These are phyloP conservation scores for Trichopoda pennipes DNA, from an alignment of 2,888 invertebrate species.

Conservation along the genomic window DNA sequence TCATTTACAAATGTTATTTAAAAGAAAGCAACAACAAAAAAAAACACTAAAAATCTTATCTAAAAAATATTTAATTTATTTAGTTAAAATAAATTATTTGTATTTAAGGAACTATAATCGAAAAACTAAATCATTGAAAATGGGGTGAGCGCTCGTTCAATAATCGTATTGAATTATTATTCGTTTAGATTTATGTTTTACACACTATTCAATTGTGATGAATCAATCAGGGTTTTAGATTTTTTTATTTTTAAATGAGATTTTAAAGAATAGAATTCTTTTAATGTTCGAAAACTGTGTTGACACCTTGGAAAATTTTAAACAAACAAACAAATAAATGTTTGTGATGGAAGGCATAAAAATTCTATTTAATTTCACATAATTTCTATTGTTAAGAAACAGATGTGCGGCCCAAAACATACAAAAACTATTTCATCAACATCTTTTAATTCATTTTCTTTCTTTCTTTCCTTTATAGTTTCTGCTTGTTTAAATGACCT, in stretches of 20 bases:
- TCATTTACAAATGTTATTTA: conserved; percentile 5
- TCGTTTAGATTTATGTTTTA: conserved; percentile 34
- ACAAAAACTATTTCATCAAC: not conserved
- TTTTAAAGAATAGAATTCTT: conserved; percentile 2
- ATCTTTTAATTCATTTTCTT: not conserved
- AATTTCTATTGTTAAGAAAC: not conserved
- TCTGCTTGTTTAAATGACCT: not conserved
- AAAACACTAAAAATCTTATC: conserved; percentile 53
- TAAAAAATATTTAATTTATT: conserved; percentile 13
- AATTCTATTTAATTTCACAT: not conserved
- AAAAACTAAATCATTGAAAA: conserved; percentile 14
- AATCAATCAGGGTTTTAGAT: conserved; percentile 24
- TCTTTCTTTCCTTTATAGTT: not conserved
- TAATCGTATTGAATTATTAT: conserved; percentile 1
- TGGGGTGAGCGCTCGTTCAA: not conserved
- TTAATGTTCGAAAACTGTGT: not conserved
- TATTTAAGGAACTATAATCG: conserved; percentile 1
- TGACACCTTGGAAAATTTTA: conserved; percentile 19
- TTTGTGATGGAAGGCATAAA: not conserved
- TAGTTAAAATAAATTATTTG: conserved; percentile 17
- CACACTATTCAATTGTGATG: conserved; percentile 46
- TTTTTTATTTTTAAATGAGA: not conserved
- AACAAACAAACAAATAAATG: not conserved
- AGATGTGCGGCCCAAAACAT: not conserved
- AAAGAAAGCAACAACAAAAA: too few species aligned